phyloP scores from a whole-genome alignment of 2,113 vertebrate species.

The Bombycilla garrulus region DNA sequence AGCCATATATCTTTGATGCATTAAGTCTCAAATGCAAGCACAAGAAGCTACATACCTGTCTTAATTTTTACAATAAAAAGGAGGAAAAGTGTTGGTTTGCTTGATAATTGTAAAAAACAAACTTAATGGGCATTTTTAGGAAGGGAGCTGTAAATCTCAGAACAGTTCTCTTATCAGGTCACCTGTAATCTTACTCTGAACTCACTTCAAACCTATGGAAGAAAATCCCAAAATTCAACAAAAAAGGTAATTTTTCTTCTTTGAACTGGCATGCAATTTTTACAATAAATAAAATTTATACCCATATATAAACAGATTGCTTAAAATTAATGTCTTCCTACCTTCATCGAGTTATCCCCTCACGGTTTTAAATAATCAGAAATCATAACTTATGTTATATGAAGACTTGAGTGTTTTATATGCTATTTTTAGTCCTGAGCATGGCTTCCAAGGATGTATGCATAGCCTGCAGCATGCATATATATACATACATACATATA shows the following conservation, averaged over 20 bases:
- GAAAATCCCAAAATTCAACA: not conserved
- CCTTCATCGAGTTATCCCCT: not conserved
- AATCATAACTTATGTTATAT: not conserved
- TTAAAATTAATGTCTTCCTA: not conserved
- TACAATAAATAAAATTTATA: not conserved
- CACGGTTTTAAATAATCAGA: not conserved
- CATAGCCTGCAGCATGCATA: not conserved
- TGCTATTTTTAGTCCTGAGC: not conserved
- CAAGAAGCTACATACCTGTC: not conserved
- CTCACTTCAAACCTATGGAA: not conserved
- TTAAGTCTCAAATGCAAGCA: not conserved
- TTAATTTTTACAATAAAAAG: not conserved
- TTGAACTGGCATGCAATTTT: not conserved
- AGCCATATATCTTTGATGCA: not conserved
- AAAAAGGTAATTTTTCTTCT: not conserved
- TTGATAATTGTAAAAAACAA: not conserved
- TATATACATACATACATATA: too few species aligned
- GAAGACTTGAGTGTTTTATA: not conserved
- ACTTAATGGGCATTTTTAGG: not conserved
- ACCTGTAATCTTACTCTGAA: not conserved
- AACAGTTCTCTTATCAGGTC: not conserved
- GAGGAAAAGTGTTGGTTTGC: not conserved
- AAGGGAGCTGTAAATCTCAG: not conserved
- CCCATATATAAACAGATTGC: not conserved
- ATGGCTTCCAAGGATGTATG: not conserved